Percentiles rank a stretch among this genome's conserved stretches.
These are phyloP conservation scores for Battus philenor DNA, from an alignment of 1,140 invertebrate species.

Conservation along the genomic window DNA sequence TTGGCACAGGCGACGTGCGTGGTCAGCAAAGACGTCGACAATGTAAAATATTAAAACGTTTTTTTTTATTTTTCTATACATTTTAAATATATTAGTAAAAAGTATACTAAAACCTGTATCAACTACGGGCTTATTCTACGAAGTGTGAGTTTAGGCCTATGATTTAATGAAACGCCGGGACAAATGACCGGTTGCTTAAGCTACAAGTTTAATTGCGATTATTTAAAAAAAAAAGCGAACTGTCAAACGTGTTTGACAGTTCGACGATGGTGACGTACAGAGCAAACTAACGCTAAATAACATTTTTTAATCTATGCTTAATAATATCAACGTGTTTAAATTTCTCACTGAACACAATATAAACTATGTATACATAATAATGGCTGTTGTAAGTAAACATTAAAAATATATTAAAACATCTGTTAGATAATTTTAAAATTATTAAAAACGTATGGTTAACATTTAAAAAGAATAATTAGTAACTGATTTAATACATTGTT, in stretches of 20 bases:
- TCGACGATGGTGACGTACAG: conserved; percentile 14
- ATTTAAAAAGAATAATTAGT: no score
- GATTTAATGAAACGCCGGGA: conserved; percentile 14
- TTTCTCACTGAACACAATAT: conserved; percentile 43
- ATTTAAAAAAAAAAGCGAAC: conserved; percentile 2
- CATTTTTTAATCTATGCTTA: conserved; percentile 33
- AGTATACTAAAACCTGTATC: conserved; percentile 59
- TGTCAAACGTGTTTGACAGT: neutral
- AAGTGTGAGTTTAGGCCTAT: conserved; percentile 66
- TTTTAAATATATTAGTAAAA: conserved; percentile 45
- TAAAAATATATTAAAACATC: no score
- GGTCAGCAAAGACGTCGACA: conserved; percentile 39
- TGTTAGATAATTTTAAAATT: no score
- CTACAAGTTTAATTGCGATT: conserved; percentile 4
- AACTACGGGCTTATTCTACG: conserved; percentile 64
- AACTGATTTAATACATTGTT: no score
- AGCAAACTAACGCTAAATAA: conserved; percentile 28
- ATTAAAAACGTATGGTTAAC: no score
- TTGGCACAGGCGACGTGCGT: conserved; percentile 69
- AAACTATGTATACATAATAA: conserved; percentile 27
- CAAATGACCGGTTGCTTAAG: conserved; percentile 5
- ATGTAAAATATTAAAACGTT: conserved; percentile 41
- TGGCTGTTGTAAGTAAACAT: conserved; percentile 20
- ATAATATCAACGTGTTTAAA: conserved; percentile 41
- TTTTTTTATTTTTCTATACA: no score